These are phyloP conservation scores for Sakesphorus luctuosus DNA, from an alignment of 2,113 vertebrate genomes.

Conservation along the genomic window DNA sequence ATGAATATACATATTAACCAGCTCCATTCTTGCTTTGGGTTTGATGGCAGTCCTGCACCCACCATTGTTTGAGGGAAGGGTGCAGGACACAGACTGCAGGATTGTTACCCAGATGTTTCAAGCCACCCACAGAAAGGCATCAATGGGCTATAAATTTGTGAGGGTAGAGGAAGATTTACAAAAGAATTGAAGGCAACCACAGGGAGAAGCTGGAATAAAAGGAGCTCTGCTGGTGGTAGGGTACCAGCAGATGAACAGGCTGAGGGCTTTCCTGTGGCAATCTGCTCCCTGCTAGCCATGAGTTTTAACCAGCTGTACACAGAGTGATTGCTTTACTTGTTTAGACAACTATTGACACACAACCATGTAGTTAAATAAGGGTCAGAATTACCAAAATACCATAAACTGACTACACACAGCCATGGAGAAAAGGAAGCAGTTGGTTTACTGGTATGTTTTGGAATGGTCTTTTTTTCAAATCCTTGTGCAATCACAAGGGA, in stretches of 20 bases:
- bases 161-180: conserved; percentile 67
- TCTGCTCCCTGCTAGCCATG: conserved; percentile 48
- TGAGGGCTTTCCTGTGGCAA: conserved; percentile 24
- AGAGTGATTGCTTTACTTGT: conserved; percentile 25
- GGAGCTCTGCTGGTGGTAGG: conserved; percentile 55
- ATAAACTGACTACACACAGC: background rate
- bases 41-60: background rate
- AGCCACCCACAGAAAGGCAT: conserved; percentile 65
- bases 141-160: conserved; percentile 70
- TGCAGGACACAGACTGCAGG: conserved; percentile 33
- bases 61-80: background rate
- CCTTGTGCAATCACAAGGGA: background rate
- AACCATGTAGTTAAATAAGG: background rate
- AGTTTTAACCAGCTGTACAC: conserved; percentile 52
- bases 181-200: conserved; percentile 58
- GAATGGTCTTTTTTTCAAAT: background rate
- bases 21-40: background rate
- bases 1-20: conserved; percentile 24
- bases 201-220: conserved; percentile 51
- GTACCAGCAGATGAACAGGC: conserved; percentile 8
- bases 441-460: background rate
- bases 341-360: background rate
- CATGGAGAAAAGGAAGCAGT: background rate
- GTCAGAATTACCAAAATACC: background rate
- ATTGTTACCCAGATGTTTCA: conserved; percentile 62